These are phyloP conservation scores for Eremophila alpestris DNA, from an alignment of 2,797 vertebrate species.

Conservation along the genomic window DNA sequence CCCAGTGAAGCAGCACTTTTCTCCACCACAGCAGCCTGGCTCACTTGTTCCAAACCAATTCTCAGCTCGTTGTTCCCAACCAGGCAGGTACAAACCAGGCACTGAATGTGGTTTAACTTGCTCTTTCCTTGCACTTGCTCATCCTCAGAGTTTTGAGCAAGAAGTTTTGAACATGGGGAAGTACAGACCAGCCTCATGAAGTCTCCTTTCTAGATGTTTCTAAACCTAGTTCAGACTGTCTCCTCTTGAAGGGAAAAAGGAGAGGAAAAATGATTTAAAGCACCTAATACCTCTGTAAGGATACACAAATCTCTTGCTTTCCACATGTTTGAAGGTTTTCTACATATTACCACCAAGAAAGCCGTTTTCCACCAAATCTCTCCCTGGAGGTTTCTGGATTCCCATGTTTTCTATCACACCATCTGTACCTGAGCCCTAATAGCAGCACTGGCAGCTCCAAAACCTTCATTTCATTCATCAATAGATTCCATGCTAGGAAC, in stretches of 20 bases:
- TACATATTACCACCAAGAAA: neutral
- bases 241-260: neutral
- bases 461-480: slow-evolving; percentile 23
- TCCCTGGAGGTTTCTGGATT: neutral
- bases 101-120: neutral
- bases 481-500: slow-evolving; percentile 32
- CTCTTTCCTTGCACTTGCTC: neutral
- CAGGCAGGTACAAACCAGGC: neutral
- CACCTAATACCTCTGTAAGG: neutral
- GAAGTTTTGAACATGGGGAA: neutral
- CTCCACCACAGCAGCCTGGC: neutral
- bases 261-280: neutral
- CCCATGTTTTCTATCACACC: neutral
- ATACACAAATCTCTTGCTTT: neutral
- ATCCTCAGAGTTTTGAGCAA: neutral
- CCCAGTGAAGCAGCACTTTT: neutral
- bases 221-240: neutral
- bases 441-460: neutral
- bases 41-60: neutral
- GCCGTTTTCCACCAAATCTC: neutral
- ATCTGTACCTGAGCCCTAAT: neutral
- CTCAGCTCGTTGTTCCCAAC: neutral
- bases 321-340: neutral
- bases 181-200: neutral
- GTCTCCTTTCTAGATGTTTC: neutral